A percentile compares a stretch with the other conserved stretches of the same genome.
Conservation (phyloP, 2,888 invertebrate species). For the Lycia hirtaria region DNA sequence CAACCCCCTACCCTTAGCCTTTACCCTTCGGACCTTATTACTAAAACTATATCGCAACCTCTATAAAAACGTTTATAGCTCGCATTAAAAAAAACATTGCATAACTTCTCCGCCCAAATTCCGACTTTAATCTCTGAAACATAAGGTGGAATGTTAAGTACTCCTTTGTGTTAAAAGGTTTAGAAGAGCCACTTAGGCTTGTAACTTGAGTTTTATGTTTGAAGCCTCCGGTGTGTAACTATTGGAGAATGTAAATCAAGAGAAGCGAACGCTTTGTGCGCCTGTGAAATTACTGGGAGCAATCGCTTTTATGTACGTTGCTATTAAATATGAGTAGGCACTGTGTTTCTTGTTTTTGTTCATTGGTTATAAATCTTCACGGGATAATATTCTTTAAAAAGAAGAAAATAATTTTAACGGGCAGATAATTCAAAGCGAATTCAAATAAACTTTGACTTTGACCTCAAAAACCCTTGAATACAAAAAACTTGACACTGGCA, state of each 20-base stretch:
- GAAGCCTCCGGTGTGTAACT: slow-evolving; percentile 33
- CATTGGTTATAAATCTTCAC: background rate
- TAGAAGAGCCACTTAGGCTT: slow-evolving; percentile 36
- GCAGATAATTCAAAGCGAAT: no score
- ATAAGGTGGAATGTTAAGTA: slow-evolving; percentile 28
- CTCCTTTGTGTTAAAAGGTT: slow-evolving; percentile 31
- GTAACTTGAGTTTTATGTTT: slow-evolving; percentile 39
- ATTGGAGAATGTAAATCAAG: slow-evolving; percentile 30
- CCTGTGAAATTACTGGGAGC: slow-evolving; percentile 19
- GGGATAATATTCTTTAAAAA: no score
- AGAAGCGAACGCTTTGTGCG: slow-evolving; percentile 14
- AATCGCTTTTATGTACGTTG: slow-evolving; percentile 8
- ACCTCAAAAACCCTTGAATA: no score
- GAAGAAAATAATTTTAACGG: no score
- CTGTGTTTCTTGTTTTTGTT: background rate
- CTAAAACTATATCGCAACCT: slow-evolving; percentile 37
- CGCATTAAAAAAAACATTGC: slow-evolving; percentile 33
- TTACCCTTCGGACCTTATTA: slow-evolving; percentile 36
- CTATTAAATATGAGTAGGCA: slow-evolving; percentile 20
- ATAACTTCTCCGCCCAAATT: slow-evolving; percentile 1
- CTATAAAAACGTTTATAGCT: slow-evolving; percentile 39
- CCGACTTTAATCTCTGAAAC: slow-evolving; percentile 26
- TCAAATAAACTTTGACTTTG: no score
- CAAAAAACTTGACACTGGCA: no score
- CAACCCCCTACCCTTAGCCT: slow-evolving; percentile 20